phyloP scores from a whole-genome alignment of 2,888 invertebrate genomes.

The Temnothorax rugatulus region DNA sequence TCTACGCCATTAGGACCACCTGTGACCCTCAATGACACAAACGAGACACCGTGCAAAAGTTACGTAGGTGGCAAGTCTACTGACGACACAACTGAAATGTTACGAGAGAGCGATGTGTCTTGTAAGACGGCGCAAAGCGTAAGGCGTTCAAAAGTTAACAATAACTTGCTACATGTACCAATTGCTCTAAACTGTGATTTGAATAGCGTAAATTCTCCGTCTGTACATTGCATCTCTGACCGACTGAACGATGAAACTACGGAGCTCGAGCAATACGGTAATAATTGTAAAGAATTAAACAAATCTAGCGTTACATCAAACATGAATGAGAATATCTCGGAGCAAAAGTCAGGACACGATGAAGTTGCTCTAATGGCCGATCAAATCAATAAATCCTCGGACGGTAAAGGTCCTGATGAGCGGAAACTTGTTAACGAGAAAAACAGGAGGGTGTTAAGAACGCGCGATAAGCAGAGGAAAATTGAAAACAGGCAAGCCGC shows the following conservation, averaged over 20 bases:
- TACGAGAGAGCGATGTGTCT: background rate
- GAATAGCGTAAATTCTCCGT: conserved; percentile 41
- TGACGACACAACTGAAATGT: conserved; percentile 29
- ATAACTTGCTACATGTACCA: conserved; percentile 21
- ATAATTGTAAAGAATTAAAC: conserved; percentile 9
- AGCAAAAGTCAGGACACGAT: conserved; percentile 41
- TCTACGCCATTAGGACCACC: background rate
- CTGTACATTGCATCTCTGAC: conserved; percentile 23
- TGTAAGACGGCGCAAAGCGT: conserved; percentile 34
- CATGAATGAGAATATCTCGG: background rate
- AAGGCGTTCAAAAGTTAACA: conserved; percentile 28
- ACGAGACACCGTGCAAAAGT: background rate
- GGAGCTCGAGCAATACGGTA: conserved; percentile 36
- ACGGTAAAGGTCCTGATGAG: conserved; percentile 58
- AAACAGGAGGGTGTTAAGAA: conserved; percentile 79
- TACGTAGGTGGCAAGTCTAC: background rate
- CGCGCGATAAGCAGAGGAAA: conserved; percentile 79
- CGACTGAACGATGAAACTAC: background rate
- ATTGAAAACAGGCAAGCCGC: conserved; percentile 67
- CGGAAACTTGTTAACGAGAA: conserved; percentile 76
- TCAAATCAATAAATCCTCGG: conserved; percentile 44
- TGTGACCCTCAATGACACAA: background rate
- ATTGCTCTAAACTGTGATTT: conserved; percentile 35
- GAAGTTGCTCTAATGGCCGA: conserved; percentile 8
- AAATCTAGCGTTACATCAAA: background rate